Base-by-base conservation (phyloP, 2,888 invertebrate species). In the Conchocele bisecta region DNA sequence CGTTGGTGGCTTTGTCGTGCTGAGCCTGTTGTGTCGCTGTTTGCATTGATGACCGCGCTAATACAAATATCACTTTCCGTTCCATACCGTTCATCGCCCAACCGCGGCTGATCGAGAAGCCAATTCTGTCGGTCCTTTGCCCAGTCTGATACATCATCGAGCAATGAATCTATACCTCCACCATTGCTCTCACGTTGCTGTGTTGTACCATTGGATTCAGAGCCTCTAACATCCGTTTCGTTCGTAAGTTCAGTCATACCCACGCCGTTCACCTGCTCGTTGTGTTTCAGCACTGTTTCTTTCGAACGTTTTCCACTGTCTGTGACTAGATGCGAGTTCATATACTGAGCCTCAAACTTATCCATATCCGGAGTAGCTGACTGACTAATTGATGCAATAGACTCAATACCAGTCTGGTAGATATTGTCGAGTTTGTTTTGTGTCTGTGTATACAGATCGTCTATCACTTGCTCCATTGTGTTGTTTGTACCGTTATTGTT, bases 101-200 rank as follows among this genome's bases (percentile, higher is more conserved):
- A 17, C 28, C 63, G 61, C 5, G 65, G 59, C 22, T 63, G 33
- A 17, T 64, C 65, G 13, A 76, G 54, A 6, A 76, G 26, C 76
- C 76, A 76, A 3, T 37, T 73, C 26, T 76, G 72, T 61, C 76
- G 51, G 41, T 76, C 76, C 28, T 72, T 63, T 1, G 76, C 76
- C 76, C 76, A 76, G 17, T 63, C 51, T 11, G 72, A 69, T 0
- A 76, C 76, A 41, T 76, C 76, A 24, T 50, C 59, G 11, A 76
- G 33, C 17, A 76, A 63, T 31, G 24, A 66, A 50, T 73, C 76
- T 51, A 76, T 66, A 13, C 54, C 22, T 20, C 11, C 17, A 17
- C 42, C 15, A 24, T 58, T 51, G 9, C 22, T 15, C 48, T 46
- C 20, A 42, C n/a, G 5, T 2, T 11, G 3, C 24, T 9, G 24